These are phyloP conservation scores for Gonioctena quinquepunctata DNA, from an alignment of 1,140 invertebrate species.

Conservation along the genomic window DNA sequence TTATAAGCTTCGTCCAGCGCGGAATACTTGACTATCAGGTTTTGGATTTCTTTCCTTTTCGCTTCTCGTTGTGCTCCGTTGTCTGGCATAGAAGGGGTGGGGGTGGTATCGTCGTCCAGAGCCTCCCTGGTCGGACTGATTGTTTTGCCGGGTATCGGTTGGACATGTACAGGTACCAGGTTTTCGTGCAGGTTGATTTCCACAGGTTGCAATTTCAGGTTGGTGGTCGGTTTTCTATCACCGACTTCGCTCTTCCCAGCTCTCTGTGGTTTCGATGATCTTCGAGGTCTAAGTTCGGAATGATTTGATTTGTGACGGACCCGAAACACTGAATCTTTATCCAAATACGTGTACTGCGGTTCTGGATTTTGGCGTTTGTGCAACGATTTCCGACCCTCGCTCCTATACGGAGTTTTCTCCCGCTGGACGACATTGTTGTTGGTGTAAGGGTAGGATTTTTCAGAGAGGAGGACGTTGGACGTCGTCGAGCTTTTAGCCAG, in stretches of 20 bases:
- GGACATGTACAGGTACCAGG: constrained; percentile 1
- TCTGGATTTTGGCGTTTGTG: constrained; percentile 43
- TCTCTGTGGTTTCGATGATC: constrained; percentile 54
- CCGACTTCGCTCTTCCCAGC: constrained; percentile 57
- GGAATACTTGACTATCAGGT: constrained; percentile 76
- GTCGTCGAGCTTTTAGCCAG: constrained; percentile 65
- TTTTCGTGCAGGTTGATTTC: constrained; percentile 52
- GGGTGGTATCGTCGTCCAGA: constrained; percentile 60
- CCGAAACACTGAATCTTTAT: constrained; percentile 46
- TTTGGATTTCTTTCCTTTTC: constrained; percentile 78
- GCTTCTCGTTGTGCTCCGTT: constrained; percentile 71
- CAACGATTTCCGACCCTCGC: constrained; percentile 37
- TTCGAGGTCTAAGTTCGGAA: constrained; percentile 54
- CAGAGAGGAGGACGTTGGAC: constrained; percentile 63
- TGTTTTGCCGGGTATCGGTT: not conserved
- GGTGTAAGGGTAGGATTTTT: constrained; percentile 70
- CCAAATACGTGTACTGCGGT: constrained; percentile 45
- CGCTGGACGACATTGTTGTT: constrained; percentile 42
- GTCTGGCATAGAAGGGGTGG: constrained; percentile 59
- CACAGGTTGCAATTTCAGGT: constrained; percentile 56
- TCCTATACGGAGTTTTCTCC: constrained; percentile 65
- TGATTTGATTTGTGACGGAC: constrained; percentile 48
- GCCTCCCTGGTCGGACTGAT: constrained; percentile 8
- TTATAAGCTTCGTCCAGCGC: constrained; percentile 70
- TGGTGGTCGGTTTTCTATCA: constrained; percentile 52